Conservation (phyloP, 2,113 vertebrate genomes). For the Pituophis catenifer region DNA sequence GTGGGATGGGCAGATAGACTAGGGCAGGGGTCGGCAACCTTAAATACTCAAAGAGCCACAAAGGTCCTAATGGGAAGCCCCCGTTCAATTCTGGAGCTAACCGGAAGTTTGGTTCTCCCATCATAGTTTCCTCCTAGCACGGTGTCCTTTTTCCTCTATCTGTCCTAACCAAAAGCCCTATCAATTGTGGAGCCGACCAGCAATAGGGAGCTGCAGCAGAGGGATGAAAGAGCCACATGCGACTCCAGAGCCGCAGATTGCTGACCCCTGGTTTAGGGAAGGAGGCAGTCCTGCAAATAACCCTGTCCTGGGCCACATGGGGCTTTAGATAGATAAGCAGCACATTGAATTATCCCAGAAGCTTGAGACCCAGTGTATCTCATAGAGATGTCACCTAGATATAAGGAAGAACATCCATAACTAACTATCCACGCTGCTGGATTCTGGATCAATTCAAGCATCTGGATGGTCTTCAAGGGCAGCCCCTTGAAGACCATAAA, state of each 20-base stretch:
- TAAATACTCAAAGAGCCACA: no score
- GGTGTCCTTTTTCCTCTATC: no score
- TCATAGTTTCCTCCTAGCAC: no score
- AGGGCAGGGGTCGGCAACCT: no score
- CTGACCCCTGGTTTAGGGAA: not conserved
- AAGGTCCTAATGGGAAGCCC: no score
- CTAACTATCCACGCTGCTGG: not conserved
- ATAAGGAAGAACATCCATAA: not conserved
- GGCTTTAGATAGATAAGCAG: not conserved
- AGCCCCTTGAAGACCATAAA: not conserved
- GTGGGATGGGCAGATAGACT: not conserved
- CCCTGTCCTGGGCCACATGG: not conserved
- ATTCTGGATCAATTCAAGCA: not conserved
- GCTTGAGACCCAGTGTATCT: not conserved
- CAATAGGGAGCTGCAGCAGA: no score
- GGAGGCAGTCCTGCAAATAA: not conserved
- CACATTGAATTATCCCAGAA: not conserved
- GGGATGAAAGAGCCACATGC: no score
- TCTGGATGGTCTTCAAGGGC: not conserved
- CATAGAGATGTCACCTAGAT: not conserved
- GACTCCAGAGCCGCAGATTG: no score
- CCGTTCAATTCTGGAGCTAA: no score
- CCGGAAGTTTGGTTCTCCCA: no score
- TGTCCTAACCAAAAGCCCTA: no score
- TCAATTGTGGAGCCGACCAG: no score